Evolutionary conservation across 2,888 invertebrate genomes (phyloP), one percentile per base, ranked within the genome.

Genomic region (Pyrrhia umbra): DNA sequence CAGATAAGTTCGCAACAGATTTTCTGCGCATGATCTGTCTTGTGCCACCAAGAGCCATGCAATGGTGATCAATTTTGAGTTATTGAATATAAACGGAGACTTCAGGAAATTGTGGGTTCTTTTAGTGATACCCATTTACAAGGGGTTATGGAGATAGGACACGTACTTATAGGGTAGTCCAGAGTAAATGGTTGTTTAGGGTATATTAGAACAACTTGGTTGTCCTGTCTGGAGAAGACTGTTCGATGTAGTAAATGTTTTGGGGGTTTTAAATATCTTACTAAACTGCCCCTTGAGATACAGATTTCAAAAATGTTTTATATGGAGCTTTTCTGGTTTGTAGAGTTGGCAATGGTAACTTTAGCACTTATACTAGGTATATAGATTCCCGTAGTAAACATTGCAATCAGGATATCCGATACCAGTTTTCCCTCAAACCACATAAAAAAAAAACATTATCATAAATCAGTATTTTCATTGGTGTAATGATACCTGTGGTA

Each of bases 61-160:
- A 46, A 65, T 54, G 52, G 37, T 39, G 37, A 59, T 57, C 52
- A 52, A 30, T 60, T 34, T 49, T 58, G 67, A 75, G 60, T 67
- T 75, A 75, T 58, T 51, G 71, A 74, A 59, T 65, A 59, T 75
- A 21, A 34, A 3, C 20, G n/a, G 10, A 47, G 47, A 18, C 39
- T 51, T 54, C 4, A 45, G 59, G 75, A 67, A 71, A 75, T 60
- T 55, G 45, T 16, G 52, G 51, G 55, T 39, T 47, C 20, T 69
- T 45, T 65, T 54, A 25, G 23, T 46, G 25, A 50, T 51, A 27
- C 18, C 37, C 18, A 67, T 40, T 50, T 30, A n/a, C 37, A 34
- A 45, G 50, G 42, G 57, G 62, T 42, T 27, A 30, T 18, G 18
- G 8, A 56, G 46, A 55, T 65, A 58, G 23, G 45, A 20, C 37